Evolutionary conservation across 2,113 vertebrate species (phyloP), one percentile per base, ranked within the genome.

Genomic region (Oncorhynchus mykiss): DNA sequence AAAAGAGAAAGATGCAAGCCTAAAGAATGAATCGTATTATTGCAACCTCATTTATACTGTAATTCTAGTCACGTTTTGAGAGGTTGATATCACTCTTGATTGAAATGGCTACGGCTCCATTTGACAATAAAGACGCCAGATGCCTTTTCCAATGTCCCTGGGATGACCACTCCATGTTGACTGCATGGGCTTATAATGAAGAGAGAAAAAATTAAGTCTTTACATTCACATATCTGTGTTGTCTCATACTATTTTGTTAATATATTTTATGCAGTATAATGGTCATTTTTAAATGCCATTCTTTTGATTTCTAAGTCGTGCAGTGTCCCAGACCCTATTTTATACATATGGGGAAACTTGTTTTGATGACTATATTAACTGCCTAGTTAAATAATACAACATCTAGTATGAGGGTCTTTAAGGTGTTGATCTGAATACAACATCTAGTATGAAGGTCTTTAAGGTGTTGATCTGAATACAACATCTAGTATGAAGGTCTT

Each of bases 311-410:
- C 70, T 66, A 27, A 14, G 49, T 81, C 22, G 71, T 65, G 68
- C 49, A 34, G 4, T 45, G 49, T 25, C 62, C n/a, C 22, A 25
- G 34, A 45, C 24, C 70, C 66, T 66, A 70, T 24, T 77, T 34
- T 31, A 13, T 24, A 22, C 49, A 71, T 75, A 48, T 27, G 20
- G n/a, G 39, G 62, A 13, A 64, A 67, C 39, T 80, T 34, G 54
- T 73, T 87, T 83, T 79, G 81, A 89, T 77, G 78, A 64, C 66
- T 18, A 72, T 76, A 84, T 64, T 80, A 87, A 34, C 34, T 34
- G 34, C 34, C 34, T 8, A 34, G 34, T 8, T 34, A 34, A 34
- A 34, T 34, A 34, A 31, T 39, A 39, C 39, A 39, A 39, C 39
- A 39, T 39, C 34, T 39, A 39, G 34, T 9, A 39, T 39, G 34